Percentiles rank a stretch among this genome's conserved stretches.
Conservation (phyloP, 2,797 vertebrate genomes). For the Phrynocephalus forsythii region DNA sequence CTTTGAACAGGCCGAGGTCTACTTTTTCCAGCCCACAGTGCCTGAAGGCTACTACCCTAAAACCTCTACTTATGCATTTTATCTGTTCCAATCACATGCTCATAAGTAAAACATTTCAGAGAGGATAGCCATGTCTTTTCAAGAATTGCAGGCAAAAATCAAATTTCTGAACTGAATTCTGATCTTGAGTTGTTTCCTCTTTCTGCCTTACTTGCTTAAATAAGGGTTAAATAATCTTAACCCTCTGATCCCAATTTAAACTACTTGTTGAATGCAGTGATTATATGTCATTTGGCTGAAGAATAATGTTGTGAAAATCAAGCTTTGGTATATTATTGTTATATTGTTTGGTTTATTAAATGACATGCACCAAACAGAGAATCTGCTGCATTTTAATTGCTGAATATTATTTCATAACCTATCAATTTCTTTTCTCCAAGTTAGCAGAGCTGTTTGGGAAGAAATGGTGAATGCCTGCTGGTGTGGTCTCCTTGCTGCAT, state of each 20-base stretch:
- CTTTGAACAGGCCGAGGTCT: too few relatives aligned
- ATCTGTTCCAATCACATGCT: too few relatives aligned
- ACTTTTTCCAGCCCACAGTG: too few relatives aligned
- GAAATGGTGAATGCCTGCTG: conserved; percentile 98
- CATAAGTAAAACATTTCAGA: too few relatives aligned
- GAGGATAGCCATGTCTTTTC: too few relatives aligned
- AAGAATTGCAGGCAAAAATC: too few relatives aligned
- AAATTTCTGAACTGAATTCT: background rate
- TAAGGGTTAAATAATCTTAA: background rate
- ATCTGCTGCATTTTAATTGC: background rate
- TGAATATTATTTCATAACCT: conserved; percentile 38
- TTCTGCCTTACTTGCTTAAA: background rate
- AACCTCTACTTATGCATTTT: too few relatives aligned
- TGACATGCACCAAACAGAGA: background rate
- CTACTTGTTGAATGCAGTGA: background rate
- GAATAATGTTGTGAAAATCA: background rate
- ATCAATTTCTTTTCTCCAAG: conserved; percentile 76
- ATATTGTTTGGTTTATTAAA: background rate
- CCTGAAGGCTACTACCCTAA: too few relatives aligned
- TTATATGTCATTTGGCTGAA: background rate
- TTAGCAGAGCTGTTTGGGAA: conserved; percentile 93
- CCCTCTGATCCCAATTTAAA: background rate
- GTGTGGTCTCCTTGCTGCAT: conserved; percentile 96
- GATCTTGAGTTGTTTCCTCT: background rate
- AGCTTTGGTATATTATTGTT: background rate